Evolutionary conservation across 2,888 invertebrate species (phyloP), one percentile per base, ranked within the genome.

Genomic region (Chymomyza caudatula): DNA sequence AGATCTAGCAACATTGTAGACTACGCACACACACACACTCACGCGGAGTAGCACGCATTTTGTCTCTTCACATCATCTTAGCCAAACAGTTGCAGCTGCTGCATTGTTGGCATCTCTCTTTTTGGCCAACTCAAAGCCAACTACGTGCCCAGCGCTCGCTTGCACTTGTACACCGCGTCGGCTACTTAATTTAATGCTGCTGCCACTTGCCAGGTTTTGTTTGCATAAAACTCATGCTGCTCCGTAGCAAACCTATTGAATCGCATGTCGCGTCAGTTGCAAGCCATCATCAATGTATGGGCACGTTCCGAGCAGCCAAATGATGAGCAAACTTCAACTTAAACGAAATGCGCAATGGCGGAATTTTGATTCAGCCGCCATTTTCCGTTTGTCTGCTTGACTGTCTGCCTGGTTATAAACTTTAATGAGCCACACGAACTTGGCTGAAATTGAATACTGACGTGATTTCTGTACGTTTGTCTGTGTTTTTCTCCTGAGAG

Each of bases 111-210:
- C 43, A 13, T 2, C 20, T 15, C 25, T 23, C 42, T 37, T 37
- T 29, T 47, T 47, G 15, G 44, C 17, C 44, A 47, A 47, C 15
- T 19, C 22, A 15, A 11, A n/a, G 42, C 17, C 42, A 43, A 60
- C 84, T 84, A 86, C 85, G 82, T 84, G 84, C 43, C 22, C 56
- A 8, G n/a, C 22, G 3, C 44, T 53, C 23, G 5, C 84, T 73
- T 65, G 43, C 22, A 60, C 73, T n/a, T 71, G 84, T 76, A 74
- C 78, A 60, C 78, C 66, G 69, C 60, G 69, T 65, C 78, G 82
- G 81, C 86, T 84, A 86, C 86, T 81, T 80, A 85, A 86, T 86
- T 81, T 84, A 81, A 81, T 86, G 81, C 85, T 86, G 81, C 85
- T n/a, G 43, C 37, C 55, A 20, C 29, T 37, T 51, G 20, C 78